phyloP scores from a whole-genome alignment of 1,140 invertebrate species.

The Sitobion miscanthi region DNA sequence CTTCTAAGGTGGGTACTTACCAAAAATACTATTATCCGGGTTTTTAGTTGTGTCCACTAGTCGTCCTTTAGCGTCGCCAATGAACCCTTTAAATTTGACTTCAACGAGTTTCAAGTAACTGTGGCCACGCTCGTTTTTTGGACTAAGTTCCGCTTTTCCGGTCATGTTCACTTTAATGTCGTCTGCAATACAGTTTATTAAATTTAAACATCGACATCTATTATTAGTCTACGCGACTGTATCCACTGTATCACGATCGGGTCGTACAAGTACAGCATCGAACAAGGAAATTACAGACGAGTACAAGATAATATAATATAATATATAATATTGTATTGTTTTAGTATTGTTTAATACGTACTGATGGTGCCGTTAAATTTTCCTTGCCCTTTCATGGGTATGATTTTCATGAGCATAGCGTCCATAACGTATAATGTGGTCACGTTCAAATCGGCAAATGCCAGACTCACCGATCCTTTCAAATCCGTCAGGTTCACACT shows the following conservation, averaged over 20 bases:
- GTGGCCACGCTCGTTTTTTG: background rate
- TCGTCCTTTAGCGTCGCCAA: background rate
- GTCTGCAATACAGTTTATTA: background rate
- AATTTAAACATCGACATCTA: background rate
- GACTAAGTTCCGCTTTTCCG: background rate
- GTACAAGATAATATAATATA: no score
- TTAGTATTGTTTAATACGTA: constrained; percentile 1
- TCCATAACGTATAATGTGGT: constrained; percentile 43
- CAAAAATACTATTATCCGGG: background rate
- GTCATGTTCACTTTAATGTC: constrained; percentile 3
- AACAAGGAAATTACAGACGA: background rate
- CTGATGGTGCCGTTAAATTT: background rate
- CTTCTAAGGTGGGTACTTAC: background rate
- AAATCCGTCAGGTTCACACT: constrained; percentile 44
- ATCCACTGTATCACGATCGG: background rate
- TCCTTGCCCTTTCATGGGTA: constrained; percentile 37
- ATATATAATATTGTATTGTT: background rate
- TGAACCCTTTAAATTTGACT: background rate
- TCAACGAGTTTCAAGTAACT: constrained; percentile 8
- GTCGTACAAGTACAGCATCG: no score
- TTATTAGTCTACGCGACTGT: background rate
- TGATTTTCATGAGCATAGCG: background rate
- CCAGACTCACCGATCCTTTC: constrained; percentile 9
- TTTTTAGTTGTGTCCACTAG: background rate
- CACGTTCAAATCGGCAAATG: constrained; percentile 42